Evolutionary conservation across 2,888 invertebrate genomes (phyloP).

Genomic region (Heliconius sara): DNA sequence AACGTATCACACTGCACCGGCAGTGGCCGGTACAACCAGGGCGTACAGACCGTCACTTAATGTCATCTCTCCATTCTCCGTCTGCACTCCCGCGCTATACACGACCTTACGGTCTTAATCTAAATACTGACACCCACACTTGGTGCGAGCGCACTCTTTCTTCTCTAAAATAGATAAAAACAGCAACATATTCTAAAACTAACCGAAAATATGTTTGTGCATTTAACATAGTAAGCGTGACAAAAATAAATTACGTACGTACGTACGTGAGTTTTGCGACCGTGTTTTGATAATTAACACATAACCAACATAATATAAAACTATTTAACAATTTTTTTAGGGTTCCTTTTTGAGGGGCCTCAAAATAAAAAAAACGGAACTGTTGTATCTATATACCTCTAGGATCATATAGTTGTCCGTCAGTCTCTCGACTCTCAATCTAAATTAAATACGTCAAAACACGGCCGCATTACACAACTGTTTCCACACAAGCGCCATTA

Average conservation of each 20-base stretch:
- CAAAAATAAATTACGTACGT: neutral
- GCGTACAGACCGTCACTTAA: too few species aligned
- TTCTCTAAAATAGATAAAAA: neutral
- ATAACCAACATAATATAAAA: neutral
- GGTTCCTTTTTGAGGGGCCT: too few species aligned
- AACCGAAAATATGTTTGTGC: neutral
- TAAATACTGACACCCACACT: too few species aligned
- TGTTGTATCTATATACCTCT: too few species aligned
- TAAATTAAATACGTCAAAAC: neutral
- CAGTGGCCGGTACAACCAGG: too few species aligned
- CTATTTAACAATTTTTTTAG: too few species aligned
- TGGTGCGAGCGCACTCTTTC: neutral
- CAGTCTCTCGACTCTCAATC: too few species aligned
- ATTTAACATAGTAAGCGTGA: neutral
- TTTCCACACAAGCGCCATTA: neutral
- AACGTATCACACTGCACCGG: constrained; percentile 60
- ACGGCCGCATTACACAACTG: neutral
- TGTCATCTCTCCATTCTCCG: too few species aligned
- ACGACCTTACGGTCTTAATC: too few species aligned
- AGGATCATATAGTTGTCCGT: too few species aligned
- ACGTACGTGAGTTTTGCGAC: neutral
- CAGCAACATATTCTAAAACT: neutral
- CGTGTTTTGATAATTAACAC: neutral
- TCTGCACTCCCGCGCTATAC: too few species aligned
- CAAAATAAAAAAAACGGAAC: too few species aligned